phyloP scores from a whole-genome alignment of 2,113 vertebrate species.

The Gobius niger region DNA sequence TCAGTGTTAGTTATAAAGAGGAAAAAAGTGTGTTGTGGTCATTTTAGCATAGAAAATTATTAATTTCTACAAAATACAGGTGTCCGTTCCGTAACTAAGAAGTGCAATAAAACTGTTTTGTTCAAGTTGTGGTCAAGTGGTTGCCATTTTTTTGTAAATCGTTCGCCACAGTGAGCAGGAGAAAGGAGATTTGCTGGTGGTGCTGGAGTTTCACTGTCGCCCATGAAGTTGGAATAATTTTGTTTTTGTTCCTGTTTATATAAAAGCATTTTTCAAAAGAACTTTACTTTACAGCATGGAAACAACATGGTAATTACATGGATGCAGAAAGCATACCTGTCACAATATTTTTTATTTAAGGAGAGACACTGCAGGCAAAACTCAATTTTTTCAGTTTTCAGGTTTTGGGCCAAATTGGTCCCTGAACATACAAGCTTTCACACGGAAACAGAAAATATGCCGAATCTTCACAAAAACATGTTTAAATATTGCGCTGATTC shows the following conservation, averaged over 20 bases:
- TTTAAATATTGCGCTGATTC: no score
- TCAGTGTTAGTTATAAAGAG: constrained; percentile 15
- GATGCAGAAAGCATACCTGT: no score
- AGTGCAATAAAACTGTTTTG: constrained; percentile 27
- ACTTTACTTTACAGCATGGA: no score
- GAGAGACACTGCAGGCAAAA: no score
- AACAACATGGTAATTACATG: no score
- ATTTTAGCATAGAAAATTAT: constrained; percentile 19
- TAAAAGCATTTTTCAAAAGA: no score
- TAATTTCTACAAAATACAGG: constrained; percentile 28
- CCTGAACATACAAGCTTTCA: no score
- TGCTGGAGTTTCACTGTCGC: constrained; percentile 13
- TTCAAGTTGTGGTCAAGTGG: constrained; percentile 10
- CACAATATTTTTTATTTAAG: no score
- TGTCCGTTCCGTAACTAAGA: constrained; percentile 22
- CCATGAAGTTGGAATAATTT: not conserved
- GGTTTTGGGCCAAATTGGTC: no score
- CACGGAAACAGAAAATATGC: no score
- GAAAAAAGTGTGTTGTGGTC: constrained; percentile 22
- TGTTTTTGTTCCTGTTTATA: not conserved
- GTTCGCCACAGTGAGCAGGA: constrained; percentile 64
- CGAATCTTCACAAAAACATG: no score
- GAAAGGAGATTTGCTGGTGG: constrained; percentile 39
- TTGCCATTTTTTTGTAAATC: constrained; percentile 14
- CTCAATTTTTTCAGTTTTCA: no score